Conservation (phyloP, 2,113 vertebrate genomes). For the Mirounga angustirostris region DNA sequence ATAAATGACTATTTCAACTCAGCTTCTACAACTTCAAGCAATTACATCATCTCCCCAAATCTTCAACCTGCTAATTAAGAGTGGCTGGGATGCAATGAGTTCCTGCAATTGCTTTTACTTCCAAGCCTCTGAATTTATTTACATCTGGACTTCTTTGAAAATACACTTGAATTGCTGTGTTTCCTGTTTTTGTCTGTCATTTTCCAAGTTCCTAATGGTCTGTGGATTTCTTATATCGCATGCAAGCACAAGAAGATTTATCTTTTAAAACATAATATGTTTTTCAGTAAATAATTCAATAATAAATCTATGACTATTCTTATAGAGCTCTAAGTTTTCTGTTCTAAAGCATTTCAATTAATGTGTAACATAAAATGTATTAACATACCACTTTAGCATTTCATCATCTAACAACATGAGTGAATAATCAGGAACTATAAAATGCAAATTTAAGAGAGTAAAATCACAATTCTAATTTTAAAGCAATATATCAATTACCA, state of each 20-base stretch:
- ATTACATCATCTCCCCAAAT: background rate
- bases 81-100: background rate
- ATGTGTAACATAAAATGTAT: background rate
- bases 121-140: background rate
- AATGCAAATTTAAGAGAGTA: constrained; percentile 59
- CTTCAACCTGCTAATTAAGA: background rate
- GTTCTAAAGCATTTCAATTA: background rate
- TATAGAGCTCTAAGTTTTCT: background rate
- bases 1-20: background rate
- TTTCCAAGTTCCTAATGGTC: background rate
- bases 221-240: background rate
- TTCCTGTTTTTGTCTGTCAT: constrained; percentile 41
- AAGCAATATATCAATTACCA: constrained; percentile 49
- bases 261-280: background rate
- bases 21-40: constrained; percentile 12
- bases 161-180: background rate
- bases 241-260: constrained; percentile 10
- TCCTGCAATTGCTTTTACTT: background rate
- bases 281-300: background rate
- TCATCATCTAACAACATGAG: constrained; percentile 3
- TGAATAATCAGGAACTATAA: constrained; percentile 45
- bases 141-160: constrained; percentile 1
- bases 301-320: constrained; percentile 12
- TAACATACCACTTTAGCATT: constrained; percentile 35
- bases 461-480: constrained; percentile 62